These are phyloP conservation scores for Cerceris rybyensis DNA, from an alignment of 2,888 invertebrate genomes.

Conservation along the genomic window DNA sequence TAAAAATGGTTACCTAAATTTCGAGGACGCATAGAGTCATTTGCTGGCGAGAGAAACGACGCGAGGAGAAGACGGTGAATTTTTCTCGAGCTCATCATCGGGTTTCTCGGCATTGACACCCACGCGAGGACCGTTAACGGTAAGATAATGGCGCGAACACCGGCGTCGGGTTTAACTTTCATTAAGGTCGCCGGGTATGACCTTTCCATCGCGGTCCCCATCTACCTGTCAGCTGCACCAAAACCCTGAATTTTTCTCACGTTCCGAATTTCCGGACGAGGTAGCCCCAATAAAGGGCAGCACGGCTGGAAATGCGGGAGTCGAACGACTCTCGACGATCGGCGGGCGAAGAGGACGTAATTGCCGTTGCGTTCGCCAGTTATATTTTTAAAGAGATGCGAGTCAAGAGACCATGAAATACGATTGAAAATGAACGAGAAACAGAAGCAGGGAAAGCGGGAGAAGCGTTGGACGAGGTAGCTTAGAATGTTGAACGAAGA, in stretches of 20 bases:
- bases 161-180: conserved; percentile 62
- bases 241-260: conserved; percentile 54
- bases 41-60: not conserved
- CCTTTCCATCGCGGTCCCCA: conserved; percentile 58
- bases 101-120: conserved; percentile 36
- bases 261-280: conserved; percentile 33
- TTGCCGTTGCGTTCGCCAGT: too few relatives aligned
- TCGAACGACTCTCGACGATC: not conserved
- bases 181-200: conserved; percentile 61
- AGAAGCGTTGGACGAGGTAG: too few relatives aligned
- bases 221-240: conserved; percentile 47
- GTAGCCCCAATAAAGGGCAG: not conserved
- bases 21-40: not conserved
- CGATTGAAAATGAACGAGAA: too few relatives aligned
- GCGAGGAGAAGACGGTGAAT: conserved; percentile 21
- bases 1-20: not conserved
- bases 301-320: not conserved
- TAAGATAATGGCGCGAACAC: not conserved
- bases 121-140: conserved; percentile 31
- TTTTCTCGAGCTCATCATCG: conserved; percentile 46
- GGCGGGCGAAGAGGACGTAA: not conserved
- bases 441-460: too few relatives aligned
- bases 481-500: too few relatives aligned
- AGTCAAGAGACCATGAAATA: too few relatives aligned
- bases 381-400: too few relatives aligned